Conservation (phyloP, 2,888 invertebrate genomes). For the Crocallis elinguaria region DNA sequence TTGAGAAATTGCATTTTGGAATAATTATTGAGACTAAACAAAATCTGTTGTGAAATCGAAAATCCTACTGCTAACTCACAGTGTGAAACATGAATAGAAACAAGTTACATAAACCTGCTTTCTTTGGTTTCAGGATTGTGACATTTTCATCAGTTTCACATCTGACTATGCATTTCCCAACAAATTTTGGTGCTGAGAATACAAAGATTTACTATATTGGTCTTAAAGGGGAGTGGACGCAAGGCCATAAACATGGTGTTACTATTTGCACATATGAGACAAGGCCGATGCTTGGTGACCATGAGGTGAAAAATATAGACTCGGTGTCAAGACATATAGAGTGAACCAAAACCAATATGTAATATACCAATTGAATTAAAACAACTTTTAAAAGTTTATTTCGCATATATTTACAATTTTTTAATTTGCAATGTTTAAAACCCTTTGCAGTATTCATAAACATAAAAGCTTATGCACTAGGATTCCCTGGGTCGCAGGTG, state of each 20-base stretch:
- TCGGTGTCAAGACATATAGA: conserved; percentile 85
- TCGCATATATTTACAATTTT: too few relatives aligned
- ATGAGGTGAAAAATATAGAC: conserved; percentile 89
- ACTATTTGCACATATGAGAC: conserved; percentile 96
- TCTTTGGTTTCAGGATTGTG: conserved; percentile 88
- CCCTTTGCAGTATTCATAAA: too few relatives aligned
- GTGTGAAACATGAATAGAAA: not conserved
- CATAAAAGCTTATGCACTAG: too few relatives aligned
- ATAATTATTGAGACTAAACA: too few relatives aligned
- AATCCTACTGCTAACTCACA: too few relatives aligned
- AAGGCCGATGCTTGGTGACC: conserved; percentile 93
- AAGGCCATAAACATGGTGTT: conserved; percentile 94
- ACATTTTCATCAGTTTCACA: conserved; percentile 96
- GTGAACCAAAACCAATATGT: conserved; percentile 34
- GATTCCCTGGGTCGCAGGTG: too few relatives aligned
- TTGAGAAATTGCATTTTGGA: too few relatives aligned
- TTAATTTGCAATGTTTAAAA: too few relatives aligned
- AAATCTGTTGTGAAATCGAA: too few relatives aligned
- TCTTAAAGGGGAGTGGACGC: conserved; percentile 95
- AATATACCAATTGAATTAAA: too few relatives aligned
- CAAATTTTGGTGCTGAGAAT: conserved; percentile 93
- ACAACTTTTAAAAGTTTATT: too few relatives aligned
- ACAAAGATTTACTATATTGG: conserved; percentile 97
- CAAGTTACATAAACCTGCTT: too few relatives aligned
- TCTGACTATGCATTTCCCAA: conserved; percentile 95